Evolutionary conservation across 2,888 invertebrate species (phyloP), one percentile per base, ranked within the genome.

Genomic region (Abscondita cerata): DNA sequence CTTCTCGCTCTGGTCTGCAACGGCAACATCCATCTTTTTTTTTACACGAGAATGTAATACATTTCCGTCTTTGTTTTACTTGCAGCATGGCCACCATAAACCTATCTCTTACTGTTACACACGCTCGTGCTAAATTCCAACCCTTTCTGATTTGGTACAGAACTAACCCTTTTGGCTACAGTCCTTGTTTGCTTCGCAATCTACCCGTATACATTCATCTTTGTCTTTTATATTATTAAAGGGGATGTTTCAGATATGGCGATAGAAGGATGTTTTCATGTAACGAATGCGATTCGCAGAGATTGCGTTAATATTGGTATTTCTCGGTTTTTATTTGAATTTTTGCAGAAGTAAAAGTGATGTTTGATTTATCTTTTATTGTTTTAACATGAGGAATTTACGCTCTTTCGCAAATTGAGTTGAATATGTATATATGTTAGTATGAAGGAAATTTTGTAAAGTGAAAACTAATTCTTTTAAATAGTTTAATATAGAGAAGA

Each of bases 341-440:
- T 76, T 76, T 76, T 75, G 71, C 70, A 70, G 73, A 75, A 74
- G 76, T 76, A 77, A 76, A 77, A 77, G 76, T 77, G 76, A 75
- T 77, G 76, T 76, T 75, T 75, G 76, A 75, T 75, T 76, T 73
- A 74, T 74, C 74, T 76, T 76, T 76, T 75, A 75, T 75, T 74
- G 73, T 72, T 73, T 72, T 70, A 68, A 65, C 66, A 67, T 68
- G 64, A 64, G 62, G 54, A 61, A 56, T 59, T 62, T 57, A 57
- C 52, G 62, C 52, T 54, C 50, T 47, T 54, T 62, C 59, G 53
- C 59, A 51, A 59, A 62, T 62, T 62, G 46, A 58, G 48, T 50
- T 31, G 40, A 56, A 44, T 36, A 18, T 19, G 55, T 55, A 20
- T 25, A 38, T 47, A 44, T 36, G 1, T 19, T 18, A 11, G n/a